phyloP scores from a whole-genome alignment of 2,113 vertebrate genomes.

The Triplophysa rosa region DNA sequence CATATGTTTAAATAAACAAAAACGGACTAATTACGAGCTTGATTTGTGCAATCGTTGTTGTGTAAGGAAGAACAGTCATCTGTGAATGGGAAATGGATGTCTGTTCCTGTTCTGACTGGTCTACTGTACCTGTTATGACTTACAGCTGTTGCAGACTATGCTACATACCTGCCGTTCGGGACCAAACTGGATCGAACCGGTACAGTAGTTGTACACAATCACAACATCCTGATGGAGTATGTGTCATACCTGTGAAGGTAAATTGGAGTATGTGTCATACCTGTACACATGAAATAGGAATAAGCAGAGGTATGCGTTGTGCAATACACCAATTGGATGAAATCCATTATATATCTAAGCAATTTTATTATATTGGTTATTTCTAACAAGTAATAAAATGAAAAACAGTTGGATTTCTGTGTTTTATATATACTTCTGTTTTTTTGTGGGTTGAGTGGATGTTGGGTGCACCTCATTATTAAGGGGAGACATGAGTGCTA shows the following conservation, averaged over 20 bases:
- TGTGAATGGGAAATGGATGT: neutral
- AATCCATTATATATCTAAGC: neutral
- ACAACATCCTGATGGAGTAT: neutral
- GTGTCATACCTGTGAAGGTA: neutral
- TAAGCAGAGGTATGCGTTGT: neutral
- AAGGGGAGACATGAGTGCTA: neutral
- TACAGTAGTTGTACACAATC: neutral
- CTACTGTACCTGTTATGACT: neutral
- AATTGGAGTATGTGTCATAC: neutral
- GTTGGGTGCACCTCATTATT: neutral
- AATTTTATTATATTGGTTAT: neutral
- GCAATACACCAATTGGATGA: neutral
- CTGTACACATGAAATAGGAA: neutral
- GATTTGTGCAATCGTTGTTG: neutral
- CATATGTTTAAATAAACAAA: neutral
- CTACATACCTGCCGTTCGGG: neutral
- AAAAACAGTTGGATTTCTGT: neutral
- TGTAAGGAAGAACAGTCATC: neutral
- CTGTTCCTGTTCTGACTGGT: neutral
- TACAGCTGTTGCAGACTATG: slow-evolving; percentile 27
- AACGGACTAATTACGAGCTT: neutral
- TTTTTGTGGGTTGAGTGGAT: slow-evolving; percentile 12
- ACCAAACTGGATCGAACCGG: slow-evolving; percentile 22
- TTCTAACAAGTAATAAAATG: neutral
- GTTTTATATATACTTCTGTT: neutral